A percentile compares a stretch with the other conserved stretches of the same genome.
Evolutionary conservation across 2,888 invertebrate genomes (phyloP).

Genomic region (Quadroppia sp.): DNA sequence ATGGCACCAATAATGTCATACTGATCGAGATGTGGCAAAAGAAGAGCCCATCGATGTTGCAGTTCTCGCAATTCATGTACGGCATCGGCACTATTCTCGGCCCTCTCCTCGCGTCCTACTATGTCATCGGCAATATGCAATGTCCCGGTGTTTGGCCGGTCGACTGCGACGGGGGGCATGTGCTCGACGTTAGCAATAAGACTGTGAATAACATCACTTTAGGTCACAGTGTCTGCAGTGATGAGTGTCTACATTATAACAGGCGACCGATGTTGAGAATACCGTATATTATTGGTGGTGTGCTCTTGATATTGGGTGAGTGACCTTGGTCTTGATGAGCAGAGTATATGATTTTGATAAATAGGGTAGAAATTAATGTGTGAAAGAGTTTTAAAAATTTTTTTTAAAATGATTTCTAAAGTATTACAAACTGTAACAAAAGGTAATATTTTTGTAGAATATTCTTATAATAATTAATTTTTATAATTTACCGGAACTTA

Average conservation of each 20-base stretch:
- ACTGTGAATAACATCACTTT: not conserved
- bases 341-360: not conserved
- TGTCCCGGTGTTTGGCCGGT: not conserved
- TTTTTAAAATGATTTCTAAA: too few relatives aligned
- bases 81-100: slow-evolving; percentile 39
- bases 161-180: not conserved
- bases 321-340: not conserved
- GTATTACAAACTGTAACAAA: too few relatives aligned
- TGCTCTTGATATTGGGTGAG: not conserved
- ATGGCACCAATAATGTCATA: slow-evolving; percentile 35
- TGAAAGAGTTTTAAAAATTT: not conserved
- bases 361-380: not conserved
- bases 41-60: slow-evolving; percentile 34
- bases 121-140: slow-evolving; percentile 17
- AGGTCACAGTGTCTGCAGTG: not conserved
- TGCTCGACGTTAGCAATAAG: not conserved
- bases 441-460: too few relatives aligned
- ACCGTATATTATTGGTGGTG: not conserved
- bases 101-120: slow-evolving; percentile 34
- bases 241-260: not conserved
- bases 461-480: too few relatives aligned
- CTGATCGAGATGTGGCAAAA: slow-evolving; percentile 41
- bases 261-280: not conserved
- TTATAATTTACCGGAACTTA: not conserved
- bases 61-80: slow-evolving; percentile 40